Evolutionary conservation across 2,888 invertebrate species (phyloP).

Genomic region (Terebella lapidaria): DNA sequence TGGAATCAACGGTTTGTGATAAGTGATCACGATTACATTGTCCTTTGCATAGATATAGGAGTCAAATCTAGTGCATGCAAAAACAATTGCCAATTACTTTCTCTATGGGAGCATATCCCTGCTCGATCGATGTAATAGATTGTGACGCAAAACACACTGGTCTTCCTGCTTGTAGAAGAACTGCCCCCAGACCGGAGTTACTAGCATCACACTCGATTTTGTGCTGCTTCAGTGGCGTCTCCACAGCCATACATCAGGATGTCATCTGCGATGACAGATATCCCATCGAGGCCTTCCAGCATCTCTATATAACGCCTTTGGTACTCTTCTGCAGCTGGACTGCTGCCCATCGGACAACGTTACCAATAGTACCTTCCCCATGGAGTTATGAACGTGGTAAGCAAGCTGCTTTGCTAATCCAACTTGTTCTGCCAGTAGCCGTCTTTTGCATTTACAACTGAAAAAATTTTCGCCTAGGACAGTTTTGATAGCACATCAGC

Average conservation of each 20-base stretch:
- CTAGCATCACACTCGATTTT: neutral
- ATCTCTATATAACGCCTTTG: slow-evolving; percentile 19
- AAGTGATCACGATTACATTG: neutral
- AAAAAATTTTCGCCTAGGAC: neutral
- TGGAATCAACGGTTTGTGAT: no score
- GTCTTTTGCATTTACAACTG: neutral
- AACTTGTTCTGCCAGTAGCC: no score
- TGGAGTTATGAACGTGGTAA: no score
- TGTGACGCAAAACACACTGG: neutral
- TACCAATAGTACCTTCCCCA: slow-evolving; percentile 26
- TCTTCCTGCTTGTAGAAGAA: slow-evolving; percentile 1
- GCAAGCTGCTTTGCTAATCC: no score
- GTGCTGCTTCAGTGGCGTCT: slow-evolving; percentile 15
- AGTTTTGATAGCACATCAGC: no score
- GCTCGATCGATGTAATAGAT: neutral
- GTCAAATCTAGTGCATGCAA: slow-evolving; percentile 3
- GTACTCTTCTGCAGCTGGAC: slow-evolving; percentile 24
- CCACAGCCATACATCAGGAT: slow-evolving; percentile 23
- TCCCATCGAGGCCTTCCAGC: slow-evolving; percentile 25
- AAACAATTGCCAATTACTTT: slow-evolving; percentile 5
- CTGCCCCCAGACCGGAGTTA: slow-evolving; percentile 1
- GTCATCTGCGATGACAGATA: slow-evolving; percentile 26
- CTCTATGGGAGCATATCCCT: slow-evolving; percentile 3
- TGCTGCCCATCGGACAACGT: slow-evolving; percentile 25
- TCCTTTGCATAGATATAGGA: neutral